A percentile compares a stretch with the other conserved stretches of the same genome.
Conservation (phyloP, 2,888 invertebrate species). For the Parnassius orleans region DNA sequence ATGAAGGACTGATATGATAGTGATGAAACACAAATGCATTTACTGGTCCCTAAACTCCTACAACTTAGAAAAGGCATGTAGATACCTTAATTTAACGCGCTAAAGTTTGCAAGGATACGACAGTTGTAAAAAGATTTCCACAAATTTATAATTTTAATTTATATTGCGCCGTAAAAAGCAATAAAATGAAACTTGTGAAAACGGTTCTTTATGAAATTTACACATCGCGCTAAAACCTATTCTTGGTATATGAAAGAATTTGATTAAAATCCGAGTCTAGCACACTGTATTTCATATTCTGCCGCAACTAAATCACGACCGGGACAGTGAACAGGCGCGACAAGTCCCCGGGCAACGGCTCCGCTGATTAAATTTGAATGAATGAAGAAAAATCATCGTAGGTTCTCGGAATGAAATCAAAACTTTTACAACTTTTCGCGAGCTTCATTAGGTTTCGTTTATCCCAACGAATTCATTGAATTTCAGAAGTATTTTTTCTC, state of each 20-base stretch:
- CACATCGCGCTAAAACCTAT: no score
- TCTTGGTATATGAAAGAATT: background rate
- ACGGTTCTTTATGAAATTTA: no score
- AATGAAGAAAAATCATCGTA: conserved; percentile 43
- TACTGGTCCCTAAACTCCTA: no score
- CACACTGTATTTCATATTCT: conserved; percentile 1
- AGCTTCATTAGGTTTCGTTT: conserved; percentile 17
- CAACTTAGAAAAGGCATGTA: no score
- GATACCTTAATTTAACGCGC: no score
- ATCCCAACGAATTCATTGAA: conserved; percentile 5
- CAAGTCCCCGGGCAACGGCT: conserved; percentile 39
- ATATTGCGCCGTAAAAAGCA: no score
- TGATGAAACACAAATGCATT: no score
- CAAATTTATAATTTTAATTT: no score
- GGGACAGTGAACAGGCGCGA: conserved; percentile 6
- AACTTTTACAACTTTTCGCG: conserved; percentile 18
- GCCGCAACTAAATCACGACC: conserved; percentile 7
- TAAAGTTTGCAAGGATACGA: no score
- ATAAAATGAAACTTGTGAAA: no score
- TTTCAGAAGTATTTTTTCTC: background rate
- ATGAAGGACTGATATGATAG: no score
- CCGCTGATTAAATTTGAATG: conserved; percentile 55
- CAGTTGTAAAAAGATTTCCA: no score
- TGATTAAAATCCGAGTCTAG: conserved; percentile 2
- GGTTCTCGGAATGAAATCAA: conserved; percentile 31